phyloP scores from a whole-genome alignment of 92 coral and sea anemone genomes.

The Paramuricea clavata region DNA sequence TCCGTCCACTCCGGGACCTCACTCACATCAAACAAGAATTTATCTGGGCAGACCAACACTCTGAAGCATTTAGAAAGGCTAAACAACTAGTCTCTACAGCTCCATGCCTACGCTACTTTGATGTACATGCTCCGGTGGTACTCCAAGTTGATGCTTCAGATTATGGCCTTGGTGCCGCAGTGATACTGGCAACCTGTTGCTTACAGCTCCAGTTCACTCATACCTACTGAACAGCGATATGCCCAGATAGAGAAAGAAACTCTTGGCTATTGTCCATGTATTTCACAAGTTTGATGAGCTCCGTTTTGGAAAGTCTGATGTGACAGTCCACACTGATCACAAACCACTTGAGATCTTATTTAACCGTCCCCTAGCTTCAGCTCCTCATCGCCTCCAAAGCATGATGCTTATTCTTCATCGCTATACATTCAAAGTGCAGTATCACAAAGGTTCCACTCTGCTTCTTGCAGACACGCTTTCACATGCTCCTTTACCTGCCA shows the following conservation, averaged over 20 bases:
- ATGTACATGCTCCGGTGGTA: conserved; percentile 55
- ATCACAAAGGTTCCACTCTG: conserved; percentile 70
- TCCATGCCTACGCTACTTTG: conserved; percentile 67
- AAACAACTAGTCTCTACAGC: conserved; percentile 63
- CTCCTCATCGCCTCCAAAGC: conserved; percentile 74
- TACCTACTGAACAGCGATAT: conserved; percentile 73
- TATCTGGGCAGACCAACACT: conserved; percentile 68
- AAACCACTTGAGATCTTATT: conserved; percentile 61
- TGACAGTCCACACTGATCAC: conserved; percentile 75
- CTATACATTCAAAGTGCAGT: conserved; percentile 70
- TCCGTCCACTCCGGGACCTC: conserved; percentile 56
- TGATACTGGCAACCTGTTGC: conserved; percentile 69
- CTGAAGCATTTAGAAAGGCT: conserved; percentile 63
- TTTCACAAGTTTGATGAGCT: conserved; percentile 74
- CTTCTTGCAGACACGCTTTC: conserved; percentile 59
- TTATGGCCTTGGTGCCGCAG: conserved; percentile 68
- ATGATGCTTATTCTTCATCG: conserved; percentile 73
- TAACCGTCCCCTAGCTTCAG: conserved; percentile 62
- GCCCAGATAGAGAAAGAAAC: conserved; percentile 75
- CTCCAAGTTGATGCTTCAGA: conserved; percentile 72
- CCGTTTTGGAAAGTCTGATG: conserved; percentile 67
- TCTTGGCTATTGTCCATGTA: conserved; percentile 59
- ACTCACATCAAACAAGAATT: conserved; percentile 59
- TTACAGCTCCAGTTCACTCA: conserved; percentile 69
- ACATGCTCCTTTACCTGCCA: conserved; percentile 60